phyloP scores from a whole-genome alignment of 2,888 invertebrate genomes.

The Nephrocerus scutellatus region DNA sequence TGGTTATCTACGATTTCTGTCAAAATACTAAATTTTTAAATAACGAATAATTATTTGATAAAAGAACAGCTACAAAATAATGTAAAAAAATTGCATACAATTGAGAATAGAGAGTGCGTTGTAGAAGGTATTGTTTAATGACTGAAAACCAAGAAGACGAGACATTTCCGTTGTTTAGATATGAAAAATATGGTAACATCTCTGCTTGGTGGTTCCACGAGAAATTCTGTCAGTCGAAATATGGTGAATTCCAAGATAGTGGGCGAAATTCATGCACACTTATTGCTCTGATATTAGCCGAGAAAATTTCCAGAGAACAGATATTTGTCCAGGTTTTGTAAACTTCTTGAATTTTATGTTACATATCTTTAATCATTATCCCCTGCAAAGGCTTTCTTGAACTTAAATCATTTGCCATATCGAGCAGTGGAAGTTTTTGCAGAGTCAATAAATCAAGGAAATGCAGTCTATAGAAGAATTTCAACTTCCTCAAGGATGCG shows the following conservation, averaged over 20 bases:
- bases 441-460: constrained; percentile 55
- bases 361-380: no score
- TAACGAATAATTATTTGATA: background rate
- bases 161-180: constrained; percentile 20
- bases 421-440: constrained; percentile 50
- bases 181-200: constrained; percentile 37
- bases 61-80: background rate
- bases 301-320: constrained; percentile 43
- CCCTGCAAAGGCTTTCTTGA: background rate
- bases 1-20: background rate
- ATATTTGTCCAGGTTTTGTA: no score
- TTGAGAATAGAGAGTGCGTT: no score
- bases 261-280: constrained; percentile 59
- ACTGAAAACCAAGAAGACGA: no score
- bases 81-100: no score
- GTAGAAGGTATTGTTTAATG: no score
- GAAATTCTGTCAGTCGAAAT: constrained; percentile 55
- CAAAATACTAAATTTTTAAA: background rate
- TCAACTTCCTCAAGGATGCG: constrained; percentile 44
- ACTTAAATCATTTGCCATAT: constrained; percentile 28
- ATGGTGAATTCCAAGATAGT: constrained; percentile 48
- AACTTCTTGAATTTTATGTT: no score
- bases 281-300: constrained; percentile 54
- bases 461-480: constrained; percentile 50
- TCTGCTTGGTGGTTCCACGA: constrained; percentile 53